These are phyloP conservation scores for Holothuria leucospilota DNA, from an alignment of 53 echinoderm and acorn worm species.

Conservation along the genomic window DNA sequence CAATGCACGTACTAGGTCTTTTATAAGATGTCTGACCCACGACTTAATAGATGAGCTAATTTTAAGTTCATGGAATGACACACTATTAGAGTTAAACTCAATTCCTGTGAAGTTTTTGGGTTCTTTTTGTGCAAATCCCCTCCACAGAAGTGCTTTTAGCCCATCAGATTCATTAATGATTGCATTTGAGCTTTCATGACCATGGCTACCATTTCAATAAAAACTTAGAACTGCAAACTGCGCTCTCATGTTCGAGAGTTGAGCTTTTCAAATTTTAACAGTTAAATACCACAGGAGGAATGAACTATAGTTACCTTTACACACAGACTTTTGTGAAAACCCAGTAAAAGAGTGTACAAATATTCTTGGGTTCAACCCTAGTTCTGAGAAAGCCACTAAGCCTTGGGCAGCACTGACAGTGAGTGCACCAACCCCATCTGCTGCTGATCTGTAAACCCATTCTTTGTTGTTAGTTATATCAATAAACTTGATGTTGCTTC, in stretches of 20 bases:
- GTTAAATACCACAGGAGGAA: no score
- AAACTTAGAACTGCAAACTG: background rate
- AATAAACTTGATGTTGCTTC: conserved; percentile 87
- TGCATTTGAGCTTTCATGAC: background rate
- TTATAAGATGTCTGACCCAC: no score
- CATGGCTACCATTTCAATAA: background rate
- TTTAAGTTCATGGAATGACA: no score
- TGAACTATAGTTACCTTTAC: conserved; percentile 66
- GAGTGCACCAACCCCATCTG: conserved; percentile 79
- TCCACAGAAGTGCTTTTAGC: no score
- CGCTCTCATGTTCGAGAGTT: no score
- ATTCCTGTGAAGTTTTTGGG: no score
- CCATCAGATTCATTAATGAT: no score
- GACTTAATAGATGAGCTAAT: no score
- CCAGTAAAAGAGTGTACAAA: conserved; percentile 84
- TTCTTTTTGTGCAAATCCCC: no score
- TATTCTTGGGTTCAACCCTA: conserved; percentile 83
- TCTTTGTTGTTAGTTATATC: conserved; percentile 73
- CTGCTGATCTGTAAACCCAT: conserved; percentile 72
- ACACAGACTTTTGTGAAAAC: conserved; percentile 77
- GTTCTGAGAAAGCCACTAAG: conserved; percentile 84
- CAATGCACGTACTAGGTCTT: no score
- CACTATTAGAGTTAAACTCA: no score
- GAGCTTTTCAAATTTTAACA: no score
- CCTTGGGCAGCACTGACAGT: conserved; percentile 83